Conservation (phyloP, 2,797 vertebrate species). For the Macrochelys suwanniensis region DNA sequence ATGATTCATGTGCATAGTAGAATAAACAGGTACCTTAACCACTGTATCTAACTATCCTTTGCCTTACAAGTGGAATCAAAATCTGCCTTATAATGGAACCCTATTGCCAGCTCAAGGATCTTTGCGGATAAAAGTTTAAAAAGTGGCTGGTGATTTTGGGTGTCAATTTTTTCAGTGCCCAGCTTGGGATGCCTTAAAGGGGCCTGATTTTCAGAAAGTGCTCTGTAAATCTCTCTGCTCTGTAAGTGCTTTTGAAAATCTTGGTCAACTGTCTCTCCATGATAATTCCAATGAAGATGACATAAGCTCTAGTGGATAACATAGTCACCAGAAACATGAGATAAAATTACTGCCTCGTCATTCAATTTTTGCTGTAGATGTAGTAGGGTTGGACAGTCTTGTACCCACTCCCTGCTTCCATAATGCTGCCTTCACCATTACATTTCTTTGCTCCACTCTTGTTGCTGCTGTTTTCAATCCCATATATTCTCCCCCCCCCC, state of each 20-base stretch:
- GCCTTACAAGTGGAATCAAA: conserved; percentile 25
- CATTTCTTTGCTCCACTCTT: background rate
- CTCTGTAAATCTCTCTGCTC: background rate
- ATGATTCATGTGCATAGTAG: background rate
- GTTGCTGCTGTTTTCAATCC: background rate
- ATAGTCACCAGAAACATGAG: background rate
- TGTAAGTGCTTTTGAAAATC: background rate
- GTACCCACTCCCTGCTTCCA: background rate
- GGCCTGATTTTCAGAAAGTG: background rate
- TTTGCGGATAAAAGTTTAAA: background rate
- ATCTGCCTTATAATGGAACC: conserved; percentile 12
- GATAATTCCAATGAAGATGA: background rate
- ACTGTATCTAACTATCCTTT: conserved; percentile 12
- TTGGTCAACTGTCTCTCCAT: background rate
- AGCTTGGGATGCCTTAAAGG: background rate
- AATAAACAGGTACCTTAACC: background rate
- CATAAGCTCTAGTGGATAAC: background rate
- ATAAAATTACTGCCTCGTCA: background rate
- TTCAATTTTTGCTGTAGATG: background rate
- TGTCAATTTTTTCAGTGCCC: background rate
- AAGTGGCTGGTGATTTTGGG: background rate
- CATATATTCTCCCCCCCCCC: background rate
- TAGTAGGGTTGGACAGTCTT: background rate
- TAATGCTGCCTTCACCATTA: background rate
- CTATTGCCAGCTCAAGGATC: background rate